These are phyloP conservation scores for Otolemur crassicaudatus DNA, from an alignment of 2,797 vertebrate genomes.

Conservation along the genomic window DNA sequence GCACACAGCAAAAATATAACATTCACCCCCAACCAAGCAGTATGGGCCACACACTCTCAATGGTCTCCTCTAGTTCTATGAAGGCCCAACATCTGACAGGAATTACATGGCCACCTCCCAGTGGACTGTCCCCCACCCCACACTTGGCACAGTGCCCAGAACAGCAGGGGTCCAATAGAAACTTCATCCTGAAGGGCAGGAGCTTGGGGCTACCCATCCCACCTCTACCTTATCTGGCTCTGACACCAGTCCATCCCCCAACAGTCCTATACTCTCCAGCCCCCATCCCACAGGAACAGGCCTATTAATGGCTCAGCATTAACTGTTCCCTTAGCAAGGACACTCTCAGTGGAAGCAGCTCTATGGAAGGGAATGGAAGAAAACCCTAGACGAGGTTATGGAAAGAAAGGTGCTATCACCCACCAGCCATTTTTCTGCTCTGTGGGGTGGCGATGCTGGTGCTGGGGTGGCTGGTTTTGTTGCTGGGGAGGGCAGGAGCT, in stretches of 20 bases:
- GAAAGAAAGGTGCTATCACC: not conserved
- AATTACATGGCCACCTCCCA: not conserved
- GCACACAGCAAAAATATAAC: not conserved
- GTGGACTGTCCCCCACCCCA: too few species aligned
- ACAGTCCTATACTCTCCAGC: too few species aligned
- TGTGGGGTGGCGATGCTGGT: not conserved
- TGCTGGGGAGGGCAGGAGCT: not conserved
- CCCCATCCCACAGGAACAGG: not conserved
- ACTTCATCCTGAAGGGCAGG: not conserved
- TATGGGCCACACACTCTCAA: not conserved
- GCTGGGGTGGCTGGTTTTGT: not conserved
- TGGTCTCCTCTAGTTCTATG: not conserved
- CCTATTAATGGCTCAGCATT: not conserved
- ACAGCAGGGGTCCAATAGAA: not conserved
- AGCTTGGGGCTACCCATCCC: not conserved
- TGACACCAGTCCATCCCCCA: not conserved
- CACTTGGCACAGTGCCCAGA: not conserved
- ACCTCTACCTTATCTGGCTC: not conserved
- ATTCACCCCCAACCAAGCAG: not conserved
- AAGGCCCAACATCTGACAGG: not conserved
- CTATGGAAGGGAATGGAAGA: not conserved
- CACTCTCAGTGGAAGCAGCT: not conserved
- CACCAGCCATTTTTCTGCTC: not conserved
- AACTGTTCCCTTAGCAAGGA: not conserved
- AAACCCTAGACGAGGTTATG: not conserved